Conservation (phyloP, 2,888 invertebrate genomes). For the Euclidia mi region DNA sequence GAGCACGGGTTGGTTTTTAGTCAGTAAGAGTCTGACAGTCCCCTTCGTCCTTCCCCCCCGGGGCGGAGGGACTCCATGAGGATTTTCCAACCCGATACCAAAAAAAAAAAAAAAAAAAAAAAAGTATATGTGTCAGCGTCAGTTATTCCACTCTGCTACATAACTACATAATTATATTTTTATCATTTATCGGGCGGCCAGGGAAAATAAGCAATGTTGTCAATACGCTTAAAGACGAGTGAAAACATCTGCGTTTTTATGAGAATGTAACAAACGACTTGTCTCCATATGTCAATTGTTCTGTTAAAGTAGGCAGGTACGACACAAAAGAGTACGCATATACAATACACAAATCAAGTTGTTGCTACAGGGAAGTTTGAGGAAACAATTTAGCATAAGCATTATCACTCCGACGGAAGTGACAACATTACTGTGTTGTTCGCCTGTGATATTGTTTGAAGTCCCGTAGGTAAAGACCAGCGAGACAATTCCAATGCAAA, state of each 20-base stretch:
- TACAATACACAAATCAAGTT: constrained; percentile 2
- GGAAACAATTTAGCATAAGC: constrained; percentile 5
- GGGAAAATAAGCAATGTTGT: background rate
- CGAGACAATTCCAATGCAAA: too few relatives aligned
- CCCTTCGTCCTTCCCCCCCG: too few relatives aligned
- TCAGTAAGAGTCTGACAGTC: too few relatives aligned
- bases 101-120: too few relatives aligned
- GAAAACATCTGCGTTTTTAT: background rate
- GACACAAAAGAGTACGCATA: background rate
- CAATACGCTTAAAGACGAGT: background rate
- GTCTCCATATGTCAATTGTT: constrained; percentile 8
- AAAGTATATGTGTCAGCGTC: constrained; percentile 3
- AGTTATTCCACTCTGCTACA: constrained; percentile 8
- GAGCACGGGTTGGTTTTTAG: too few relatives aligned
- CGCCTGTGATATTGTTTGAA: background rate
- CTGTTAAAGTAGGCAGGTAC: background rate
- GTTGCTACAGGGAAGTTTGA: constrained; percentile 3
- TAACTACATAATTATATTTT: background rate
- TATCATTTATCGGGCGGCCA: constrained; percentile 5
- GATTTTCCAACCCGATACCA: too few relatives aligned
- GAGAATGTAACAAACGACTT: background rate
- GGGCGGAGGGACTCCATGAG: too few relatives aligned
- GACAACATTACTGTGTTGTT: background rate
- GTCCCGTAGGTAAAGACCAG: background rate
- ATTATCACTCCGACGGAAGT: background rate